Evolutionary conservation across 2,113 vertebrate genomes (phyloP), one percentile per base, ranked within the genome.

Genomic region (Lasiurus cinereus): DNA sequence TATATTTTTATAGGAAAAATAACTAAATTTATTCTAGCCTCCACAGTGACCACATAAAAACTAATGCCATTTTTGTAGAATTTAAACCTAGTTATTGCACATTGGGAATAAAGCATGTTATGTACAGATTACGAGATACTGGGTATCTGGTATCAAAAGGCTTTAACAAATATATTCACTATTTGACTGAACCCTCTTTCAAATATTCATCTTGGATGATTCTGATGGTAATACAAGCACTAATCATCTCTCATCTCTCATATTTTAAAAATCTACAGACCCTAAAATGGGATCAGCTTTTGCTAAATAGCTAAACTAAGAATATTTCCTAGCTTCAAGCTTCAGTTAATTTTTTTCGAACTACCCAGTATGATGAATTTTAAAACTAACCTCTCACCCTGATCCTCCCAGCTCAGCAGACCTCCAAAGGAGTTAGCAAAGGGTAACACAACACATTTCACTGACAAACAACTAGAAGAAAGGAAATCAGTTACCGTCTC

Each of bases 401-500:
- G 18, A 85, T 69, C 83, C 80, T 93, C 62, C 62, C 33, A 88
- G 39, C 36, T 48, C 59, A 93, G 62, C 73, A 73, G 59, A 88
- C 22, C 22, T 94, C 80, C 84, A 96, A 92, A 95, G 70, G 64
- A 96, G 77, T 59, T 94, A 96, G 56, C 74, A 94, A 33, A 74
- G 89, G 72, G 72, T n/a, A 84, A 91, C 11, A 95, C 73, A 31
- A 83, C 67, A 94, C 62, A 96, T 36, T 72, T 95, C 85, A 87
- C 76, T 87, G 83, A 98, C 90, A 97, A 88, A 94, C 92, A 95
- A 86, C 85, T 43, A 93, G 85, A 96, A 96, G 78, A 97, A 98
- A 96, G 79, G 96, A 98, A 97, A 96, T 48, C 95, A 78, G 87
- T 99, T 99, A 99, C 99, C 98, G 95, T 99, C 98, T 99, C 97